A percentile compares a stretch with the other conserved stretches of the same genome.
Evolutionary conservation across 2,797 vertebrate species (phyloP).

Genomic region (Sarcoramphus papa): DNA sequence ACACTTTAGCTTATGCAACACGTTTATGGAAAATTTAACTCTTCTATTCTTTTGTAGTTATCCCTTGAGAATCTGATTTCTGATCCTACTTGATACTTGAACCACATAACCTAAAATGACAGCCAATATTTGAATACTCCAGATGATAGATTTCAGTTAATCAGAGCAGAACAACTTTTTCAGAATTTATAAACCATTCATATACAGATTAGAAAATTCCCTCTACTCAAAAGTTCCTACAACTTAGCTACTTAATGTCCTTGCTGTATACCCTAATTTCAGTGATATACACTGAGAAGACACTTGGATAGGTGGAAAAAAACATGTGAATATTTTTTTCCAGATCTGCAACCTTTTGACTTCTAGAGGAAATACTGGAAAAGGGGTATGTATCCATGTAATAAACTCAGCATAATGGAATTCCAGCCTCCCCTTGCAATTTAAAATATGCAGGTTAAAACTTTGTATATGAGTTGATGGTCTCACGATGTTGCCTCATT

Average conservation of each 20-base stretch:
- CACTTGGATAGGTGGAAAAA: background rate
- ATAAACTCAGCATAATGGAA: background rate
- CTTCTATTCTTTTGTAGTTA: background rate
- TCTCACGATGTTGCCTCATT: background rate
- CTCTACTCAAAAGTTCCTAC: background rate
- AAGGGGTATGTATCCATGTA: background rate
- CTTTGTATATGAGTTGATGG: background rate
- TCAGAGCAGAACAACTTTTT: background rate
- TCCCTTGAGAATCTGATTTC: background rate
- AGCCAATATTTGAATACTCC: background rate
- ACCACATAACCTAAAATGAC: background rate
- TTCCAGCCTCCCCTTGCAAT: background rate
- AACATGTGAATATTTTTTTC: background rate
- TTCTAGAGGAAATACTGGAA: background rate
- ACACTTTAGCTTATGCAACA: background rate
- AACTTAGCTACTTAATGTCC: background rate
- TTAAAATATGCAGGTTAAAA: background rate
- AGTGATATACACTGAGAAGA: background rate
- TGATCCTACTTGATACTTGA: background rate
- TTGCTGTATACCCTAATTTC: background rate
- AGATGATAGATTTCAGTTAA: background rate
- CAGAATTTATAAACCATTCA: background rate
- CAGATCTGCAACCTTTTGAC: background rate
- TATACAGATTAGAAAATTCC: background rate
- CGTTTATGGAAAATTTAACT: background rate